Conservation (phyloP, 2,113 vertebrate species). For the Lutjanus erythropterus region DNA sequence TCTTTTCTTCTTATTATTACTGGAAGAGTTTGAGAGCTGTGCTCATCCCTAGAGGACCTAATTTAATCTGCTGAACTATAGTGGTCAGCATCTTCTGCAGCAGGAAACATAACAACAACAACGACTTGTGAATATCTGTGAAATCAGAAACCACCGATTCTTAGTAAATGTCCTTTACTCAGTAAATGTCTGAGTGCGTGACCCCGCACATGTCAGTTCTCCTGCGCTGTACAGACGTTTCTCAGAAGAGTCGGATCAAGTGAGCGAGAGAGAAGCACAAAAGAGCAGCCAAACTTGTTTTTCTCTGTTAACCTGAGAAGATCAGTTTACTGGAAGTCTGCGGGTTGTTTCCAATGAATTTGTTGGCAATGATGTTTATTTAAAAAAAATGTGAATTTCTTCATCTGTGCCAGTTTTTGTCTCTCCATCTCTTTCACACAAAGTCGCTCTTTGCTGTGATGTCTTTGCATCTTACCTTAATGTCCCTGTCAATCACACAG, state of each 20-base stretch:
- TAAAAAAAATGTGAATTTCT: neutral
- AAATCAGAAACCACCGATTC: neutral
- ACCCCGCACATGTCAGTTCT: neutral
- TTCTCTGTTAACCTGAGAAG: neutral
- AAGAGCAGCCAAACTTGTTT: conserved; percentile 22
- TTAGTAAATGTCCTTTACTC: neutral
- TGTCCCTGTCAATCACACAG: neutral
- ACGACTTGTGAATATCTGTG: neutral
- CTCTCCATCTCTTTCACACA: neutral
- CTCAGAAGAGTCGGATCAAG: neutral
- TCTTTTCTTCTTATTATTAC: neutral
- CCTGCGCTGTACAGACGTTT: neutral
- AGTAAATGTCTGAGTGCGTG: neutral
- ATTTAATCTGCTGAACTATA: neutral
- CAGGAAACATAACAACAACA: neutral
- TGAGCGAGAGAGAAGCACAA: neutral
- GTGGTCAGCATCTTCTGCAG: neutral
- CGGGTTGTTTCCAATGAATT: neutral
- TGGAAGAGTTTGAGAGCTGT: neutral
- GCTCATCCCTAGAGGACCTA: neutral
- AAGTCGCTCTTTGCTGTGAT: neutral
- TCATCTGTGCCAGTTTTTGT: neutral
- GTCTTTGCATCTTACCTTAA: neutral
- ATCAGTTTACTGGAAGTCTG: conserved; percentile 8
- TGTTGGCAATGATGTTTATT: neutral